Percentiles rank a stretch among this genome's conserved stretches.
phyloP scores from a whole-genome alignment of 2,888 invertebrate genomes.

The Apoda limacodes region DNA sequence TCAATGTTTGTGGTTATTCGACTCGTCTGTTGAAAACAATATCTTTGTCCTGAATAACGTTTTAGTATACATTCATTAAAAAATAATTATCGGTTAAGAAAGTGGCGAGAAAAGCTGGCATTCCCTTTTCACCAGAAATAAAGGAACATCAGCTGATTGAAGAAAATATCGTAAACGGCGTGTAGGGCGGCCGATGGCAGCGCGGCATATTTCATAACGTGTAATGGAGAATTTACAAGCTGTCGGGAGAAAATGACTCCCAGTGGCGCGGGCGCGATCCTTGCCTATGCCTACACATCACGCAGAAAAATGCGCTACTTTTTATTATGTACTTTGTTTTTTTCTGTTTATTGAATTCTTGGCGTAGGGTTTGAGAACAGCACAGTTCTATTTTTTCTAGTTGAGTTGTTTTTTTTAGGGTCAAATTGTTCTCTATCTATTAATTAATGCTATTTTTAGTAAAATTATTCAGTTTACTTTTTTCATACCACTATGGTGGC shows the following conservation, averaged over 20 bases:
- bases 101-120: no score
- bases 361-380: no score
- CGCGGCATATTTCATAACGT: slow-evolving; percentile 65
- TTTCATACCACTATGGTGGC: no score
- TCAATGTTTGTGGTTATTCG: slow-evolving; percentile 26
- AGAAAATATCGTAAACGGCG: slow-evolving; percentile 45
- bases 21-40: not conserved
- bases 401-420: no score
- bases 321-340: no score
- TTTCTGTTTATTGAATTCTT: no score
- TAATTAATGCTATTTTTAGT: no score
- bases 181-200: slow-evolving; percentile 36
- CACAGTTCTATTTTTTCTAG: no score
- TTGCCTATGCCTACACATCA: slow-evolving; percentile 26
- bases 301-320: slow-evolving; percentile 29
- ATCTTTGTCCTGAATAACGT: not conserved
- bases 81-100: not conserved
- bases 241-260: slow-evolving; percentile 67
- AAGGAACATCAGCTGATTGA: slow-evolving; percentile 30
- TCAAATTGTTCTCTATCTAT: no score
- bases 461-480: no score
- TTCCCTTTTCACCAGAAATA: slow-evolving; percentile 20
- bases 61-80: not conserved
- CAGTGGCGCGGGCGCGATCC: slow-evolving; percentile 45
- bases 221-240: slow-evolving; percentile 71